Conservation (phyloP, 2,888 invertebrate species). For the Cybosia mesomella region DNA sequence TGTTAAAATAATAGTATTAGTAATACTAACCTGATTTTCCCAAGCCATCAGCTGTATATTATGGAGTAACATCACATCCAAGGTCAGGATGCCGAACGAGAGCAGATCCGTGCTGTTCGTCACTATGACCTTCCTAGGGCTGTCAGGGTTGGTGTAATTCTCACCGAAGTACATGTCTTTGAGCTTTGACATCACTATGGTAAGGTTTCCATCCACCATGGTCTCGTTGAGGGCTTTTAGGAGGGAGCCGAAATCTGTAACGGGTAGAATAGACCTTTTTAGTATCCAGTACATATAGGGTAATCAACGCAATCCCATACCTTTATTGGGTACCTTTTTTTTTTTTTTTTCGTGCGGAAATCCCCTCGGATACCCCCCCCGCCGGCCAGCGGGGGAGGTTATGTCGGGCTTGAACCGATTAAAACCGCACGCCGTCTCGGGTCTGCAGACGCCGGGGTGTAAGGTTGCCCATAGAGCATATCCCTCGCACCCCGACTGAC, state of each 20-base stretch:
- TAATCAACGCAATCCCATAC: not conserved
- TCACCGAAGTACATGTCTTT: constrained; percentile 84
- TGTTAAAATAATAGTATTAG: too few relatives aligned
- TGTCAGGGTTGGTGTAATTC: constrained; percentile 65
- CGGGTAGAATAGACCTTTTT: not conserved
- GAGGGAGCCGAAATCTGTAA: constrained; percentile 69
- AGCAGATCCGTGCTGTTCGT: constrained; percentile 82
- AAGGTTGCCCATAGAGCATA: too few relatives aligned
- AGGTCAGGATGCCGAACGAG: constrained; percentile 86
- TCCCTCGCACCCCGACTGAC: too few relatives aligned
- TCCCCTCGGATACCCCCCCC: too few relatives aligned
- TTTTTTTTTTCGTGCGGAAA: too few relatives aligned
- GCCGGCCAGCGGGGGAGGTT: too few relatives aligned
- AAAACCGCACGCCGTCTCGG: too few relatives aligned
- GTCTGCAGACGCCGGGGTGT: too few relatives aligned
- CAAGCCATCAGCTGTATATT: constrained; percentile 87
- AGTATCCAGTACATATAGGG: not conserved
- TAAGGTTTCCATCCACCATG: constrained; percentile 80
- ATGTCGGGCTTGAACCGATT: too few relatives aligned
- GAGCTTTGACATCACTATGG: constrained; percentile 81
- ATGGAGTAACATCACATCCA: constrained; percentile 86
- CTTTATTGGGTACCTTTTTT: too few relatives aligned
- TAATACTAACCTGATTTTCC: constrained; percentile 78
- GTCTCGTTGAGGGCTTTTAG: constrained; percentile 85
- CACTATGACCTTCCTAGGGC: constrained; percentile 68